These are phyloP conservation scores for Aphidius gifuensis DNA, from an alignment of 1,140 invertebrate genomes.

Conservation along the genomic window DNA sequence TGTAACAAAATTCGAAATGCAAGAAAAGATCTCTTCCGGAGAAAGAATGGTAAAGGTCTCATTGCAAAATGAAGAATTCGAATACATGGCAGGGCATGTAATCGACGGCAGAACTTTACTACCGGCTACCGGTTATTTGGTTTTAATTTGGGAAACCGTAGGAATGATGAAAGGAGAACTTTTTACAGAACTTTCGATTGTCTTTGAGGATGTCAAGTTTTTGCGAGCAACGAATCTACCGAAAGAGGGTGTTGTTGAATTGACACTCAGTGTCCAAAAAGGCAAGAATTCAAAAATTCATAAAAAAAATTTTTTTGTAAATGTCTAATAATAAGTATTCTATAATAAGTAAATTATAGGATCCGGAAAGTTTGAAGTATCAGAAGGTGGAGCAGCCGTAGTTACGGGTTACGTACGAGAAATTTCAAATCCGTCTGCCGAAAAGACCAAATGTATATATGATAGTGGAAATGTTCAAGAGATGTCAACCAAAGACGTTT, in stretches of 20 bases:
- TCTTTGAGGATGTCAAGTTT: conserved; percentile 85
- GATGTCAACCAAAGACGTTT: conserved; percentile 73
- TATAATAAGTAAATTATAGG: conserved; percentile 27
- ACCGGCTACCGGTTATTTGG: conserved; percentile 85
- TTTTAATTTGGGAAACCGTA: conserved; percentile 85
- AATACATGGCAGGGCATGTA: conserved; percentile 79
- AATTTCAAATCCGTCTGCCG: conserved; percentile 47
- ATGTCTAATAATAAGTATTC: neutral
- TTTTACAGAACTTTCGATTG: conserved; percentile 73
- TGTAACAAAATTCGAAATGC: conserved; percentile 58
- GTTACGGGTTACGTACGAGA: conserved; percentile 71
- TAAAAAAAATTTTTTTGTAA: too few species aligned
- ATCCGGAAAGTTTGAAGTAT: conserved; percentile 56
- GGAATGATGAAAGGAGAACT: conserved; percentile 71
- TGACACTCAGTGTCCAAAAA: conserved; percentile 80
- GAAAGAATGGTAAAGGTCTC: conserved; percentile 63
- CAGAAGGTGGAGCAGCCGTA: conserved; percentile 73
- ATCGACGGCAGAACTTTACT: conserved; percentile 85
- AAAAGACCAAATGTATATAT: conserved; percentile 36
- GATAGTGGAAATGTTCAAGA: conserved; percentile 47
- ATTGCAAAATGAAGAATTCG: conserved; percentile 66
- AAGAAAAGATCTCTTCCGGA: conserved; percentile 63
- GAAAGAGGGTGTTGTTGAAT: conserved; percentile 67
- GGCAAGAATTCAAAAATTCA: conserved; percentile 56
- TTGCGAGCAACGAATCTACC: conserved; percentile 78